Conservation (phyloP, 2,888 invertebrate species). For the Pristionchus arcanus region DNA sequence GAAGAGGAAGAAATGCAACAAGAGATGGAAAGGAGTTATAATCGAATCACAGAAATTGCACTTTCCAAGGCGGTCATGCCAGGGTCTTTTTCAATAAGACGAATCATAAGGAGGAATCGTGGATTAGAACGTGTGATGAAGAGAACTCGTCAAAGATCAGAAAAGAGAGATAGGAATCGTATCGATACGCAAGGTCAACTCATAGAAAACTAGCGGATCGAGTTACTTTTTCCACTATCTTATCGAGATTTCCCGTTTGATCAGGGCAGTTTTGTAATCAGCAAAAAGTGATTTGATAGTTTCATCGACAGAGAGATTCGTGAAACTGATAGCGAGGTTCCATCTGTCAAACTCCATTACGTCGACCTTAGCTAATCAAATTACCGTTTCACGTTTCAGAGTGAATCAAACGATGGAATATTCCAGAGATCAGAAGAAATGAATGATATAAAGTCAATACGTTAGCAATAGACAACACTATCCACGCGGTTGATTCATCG, state of each 20-base stretch:
- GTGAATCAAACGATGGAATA: not conserved
- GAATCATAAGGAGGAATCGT: not conserved
- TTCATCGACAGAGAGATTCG: not conserved
- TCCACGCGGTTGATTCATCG: not conserved
- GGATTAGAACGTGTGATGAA: not conserved
- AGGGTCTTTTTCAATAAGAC: not conserved
- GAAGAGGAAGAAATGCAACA: not conserved
- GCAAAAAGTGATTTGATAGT: conserved; percentile 12
- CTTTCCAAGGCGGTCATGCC: not conserved
- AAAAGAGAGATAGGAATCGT: not conserved
- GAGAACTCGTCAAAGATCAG: not conserved
- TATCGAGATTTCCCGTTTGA: not conserved
- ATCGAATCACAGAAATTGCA: conserved; percentile 7
- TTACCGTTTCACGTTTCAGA: not conserved
- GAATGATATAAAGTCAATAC: not conserved
- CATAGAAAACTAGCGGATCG: not conserved
- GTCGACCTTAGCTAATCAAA: conserved; percentile 17
- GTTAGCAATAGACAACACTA: not conserved
- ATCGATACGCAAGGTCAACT: not conserved
- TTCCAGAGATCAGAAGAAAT: not conserved
- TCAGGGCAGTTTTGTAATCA: not conserved
- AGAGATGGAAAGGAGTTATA: not conserved
- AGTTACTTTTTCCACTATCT: conserved; percentile 11
- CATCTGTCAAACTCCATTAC: not conserved
- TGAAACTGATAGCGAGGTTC: not conserved